These are phyloP conservation scores for Thelohanellus kitauei DNA, from an alignment of 30 jellyfish, hydroid and myxozoan genomes.

Conservation along the genomic window DNA sequence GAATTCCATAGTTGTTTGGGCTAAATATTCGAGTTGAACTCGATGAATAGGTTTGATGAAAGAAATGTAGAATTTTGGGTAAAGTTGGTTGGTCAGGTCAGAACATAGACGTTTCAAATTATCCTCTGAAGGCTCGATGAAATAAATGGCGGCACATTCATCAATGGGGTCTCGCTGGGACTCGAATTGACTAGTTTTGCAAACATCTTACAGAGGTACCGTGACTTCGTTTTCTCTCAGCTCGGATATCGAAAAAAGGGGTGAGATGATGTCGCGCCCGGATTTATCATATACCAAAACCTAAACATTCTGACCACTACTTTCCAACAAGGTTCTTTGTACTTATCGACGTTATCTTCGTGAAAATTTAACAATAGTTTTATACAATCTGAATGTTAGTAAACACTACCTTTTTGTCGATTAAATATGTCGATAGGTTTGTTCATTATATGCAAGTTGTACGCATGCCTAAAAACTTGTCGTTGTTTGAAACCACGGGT, in stretches of 20 bases:
- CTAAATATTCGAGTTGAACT: conserved; percentile 59
- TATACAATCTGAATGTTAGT: too few species aligned
- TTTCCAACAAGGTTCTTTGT: too few species aligned
- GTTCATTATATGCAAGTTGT: too few species aligned
- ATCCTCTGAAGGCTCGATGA: conserved; percentile 88
- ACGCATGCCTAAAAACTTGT: too few species aligned
- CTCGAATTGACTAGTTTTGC: conserved; percentile 32
- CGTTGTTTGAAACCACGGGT: too few species aligned
- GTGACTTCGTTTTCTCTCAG: conserved; percentile 58
- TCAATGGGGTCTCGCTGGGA: conserved; percentile 74
- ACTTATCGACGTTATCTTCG: too few species aligned
- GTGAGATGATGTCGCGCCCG: conserved; percentile 83
- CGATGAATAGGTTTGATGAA: conserved; percentile 77
- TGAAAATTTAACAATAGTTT: too few species aligned
- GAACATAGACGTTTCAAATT: conserved; percentile 54
- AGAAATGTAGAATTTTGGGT: conserved; percentile 42
- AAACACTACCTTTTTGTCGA: too few species aligned
- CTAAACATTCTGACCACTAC: too few species aligned
- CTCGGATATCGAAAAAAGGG: conserved; percentile 52
- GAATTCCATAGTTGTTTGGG: conserved; percentile 45
- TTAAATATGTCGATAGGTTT: too few species aligned
- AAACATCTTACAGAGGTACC: conserved; percentile 36
- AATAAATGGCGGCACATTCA: conserved; percentile 85
- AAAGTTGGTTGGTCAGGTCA: conserved; percentile 37
- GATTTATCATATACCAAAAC: conserved; percentile 59